Conservation (phyloP, 2,888 invertebrate species). For the Ophion ventricosus region DNA sequence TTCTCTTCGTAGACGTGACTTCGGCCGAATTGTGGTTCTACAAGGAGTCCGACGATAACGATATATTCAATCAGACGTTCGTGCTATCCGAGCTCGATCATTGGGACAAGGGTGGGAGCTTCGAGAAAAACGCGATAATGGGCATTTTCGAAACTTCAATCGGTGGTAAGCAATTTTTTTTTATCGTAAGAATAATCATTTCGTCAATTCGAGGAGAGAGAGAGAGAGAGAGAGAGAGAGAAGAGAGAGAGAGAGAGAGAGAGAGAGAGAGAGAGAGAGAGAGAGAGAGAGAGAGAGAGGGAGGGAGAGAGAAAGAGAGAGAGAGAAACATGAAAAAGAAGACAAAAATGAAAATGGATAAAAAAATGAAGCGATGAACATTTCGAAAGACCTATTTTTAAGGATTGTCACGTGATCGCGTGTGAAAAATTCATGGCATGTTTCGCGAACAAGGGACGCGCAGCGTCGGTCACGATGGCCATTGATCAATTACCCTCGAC, state of each 20-base stretch:
- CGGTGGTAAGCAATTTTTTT: conserved; percentile 83
- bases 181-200: neutral
- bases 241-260: neutral
- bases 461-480: conserved; percentile 24
- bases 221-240: neutral
- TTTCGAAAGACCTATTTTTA: neutral
- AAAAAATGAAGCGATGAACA: neutral
- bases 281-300: neutral
- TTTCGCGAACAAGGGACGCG: conserved; percentile 22
- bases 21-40: conserved; percentile 93
- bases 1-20: conserved; percentile 90
- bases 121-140: conserved; percentile 91
- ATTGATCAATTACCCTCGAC: conserved; percentile 53
- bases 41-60: conserved; percentile 87
- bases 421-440: conserved; percentile 2
- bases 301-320: neutral
- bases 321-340: neutral
- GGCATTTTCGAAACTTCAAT: conserved; percentile 91
- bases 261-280: neutral
- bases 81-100: conserved; percentile 92
- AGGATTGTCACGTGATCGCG: neutral
- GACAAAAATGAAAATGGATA: too few species aligned
- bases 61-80: conserved; percentile 89
- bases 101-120: conserved; percentile 88
- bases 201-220: neutral